Evolutionary conservation across 2,113 vertebrate species (phyloP), one percentile per base, ranked within the genome.

Genomic region (Sterrhoptilus dennistouni): DNA sequence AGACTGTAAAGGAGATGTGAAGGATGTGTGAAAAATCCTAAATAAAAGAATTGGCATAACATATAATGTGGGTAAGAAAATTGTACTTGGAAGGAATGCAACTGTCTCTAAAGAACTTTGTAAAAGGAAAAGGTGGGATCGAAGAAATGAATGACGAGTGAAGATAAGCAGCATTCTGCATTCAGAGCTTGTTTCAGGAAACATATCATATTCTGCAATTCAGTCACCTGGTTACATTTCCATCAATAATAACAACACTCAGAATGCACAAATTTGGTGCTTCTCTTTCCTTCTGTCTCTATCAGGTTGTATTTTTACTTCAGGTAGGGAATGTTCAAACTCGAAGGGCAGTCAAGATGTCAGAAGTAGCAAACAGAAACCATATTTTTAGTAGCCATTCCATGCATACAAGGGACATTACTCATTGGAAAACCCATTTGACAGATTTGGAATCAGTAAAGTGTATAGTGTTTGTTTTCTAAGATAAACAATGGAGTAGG

Each of bases 1-100:
- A 97, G 83, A 90, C 93, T 95, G 85, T 74, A 97, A 97, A 97
- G 92, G 76, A 96, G 91, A 97, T 95, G 90, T 93, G 95, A 97
- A 96, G 94, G 87, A 96, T 95, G 93, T 97, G 97, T 97, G 96
- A 97, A 97, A 98, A 97, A 96, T 94, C 53, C 84, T 94, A 95
- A 96, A 97, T 95, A 96, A 97, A 97, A 96, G 82, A 96, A 42
- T 18, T 87, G 28, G 27, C 95, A 92, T 68, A 96, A 94, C 60
- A 81, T 79, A 84, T 68, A 96, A 88, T 88, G 59, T 89, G 90
- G 72, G 86, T 97, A 94, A 97, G 74, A 96, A 97, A 97, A 92
- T 85, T 85, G 61, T 95, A 59, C 75, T 96, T 94, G 60, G 97
- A 93, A 95, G 40, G 38, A 96, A 91, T 86, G 69, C 52, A 96